Percentiles rank a stretch among this genome's conserved stretches.
Conservation (phyloP, 2,113 vertebrate species). For the Perca fluviatilis region DNA sequence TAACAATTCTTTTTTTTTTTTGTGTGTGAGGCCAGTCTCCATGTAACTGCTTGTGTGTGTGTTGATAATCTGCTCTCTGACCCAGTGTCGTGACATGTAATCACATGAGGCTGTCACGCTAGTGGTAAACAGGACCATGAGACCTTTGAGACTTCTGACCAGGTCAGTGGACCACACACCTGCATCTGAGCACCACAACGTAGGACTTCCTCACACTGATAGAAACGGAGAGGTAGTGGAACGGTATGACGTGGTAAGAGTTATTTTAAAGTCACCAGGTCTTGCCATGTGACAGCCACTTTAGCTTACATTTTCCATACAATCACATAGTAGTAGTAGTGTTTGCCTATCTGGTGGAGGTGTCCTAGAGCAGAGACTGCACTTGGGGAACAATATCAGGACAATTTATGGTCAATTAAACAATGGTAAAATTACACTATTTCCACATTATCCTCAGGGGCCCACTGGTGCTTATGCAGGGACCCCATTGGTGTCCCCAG, state of each 20-base stretch:
- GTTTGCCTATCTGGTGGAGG: not conserved
- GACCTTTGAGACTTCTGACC: constrained; percentile 34
- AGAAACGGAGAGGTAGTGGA: not conserved
- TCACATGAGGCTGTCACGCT: constrained; percentile 31
- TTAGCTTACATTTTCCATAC: not conserved
- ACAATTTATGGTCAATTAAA: constrained; percentile 22
- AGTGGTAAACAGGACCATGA: constrained; percentile 35
- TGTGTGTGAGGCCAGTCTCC: not conserved
- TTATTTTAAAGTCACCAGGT: not conserved
- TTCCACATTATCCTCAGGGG: constrained; percentile 17
- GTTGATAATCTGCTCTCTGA: constrained; percentile 38
- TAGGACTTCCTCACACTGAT: constrained; percentile 33
- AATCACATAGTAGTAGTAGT: not conserved
- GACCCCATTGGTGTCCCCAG: not conserved
- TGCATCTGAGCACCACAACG: not conserved
- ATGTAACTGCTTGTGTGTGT: not conserved
- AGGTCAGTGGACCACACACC: constrained; percentile 26
- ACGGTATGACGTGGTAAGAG: not conserved
- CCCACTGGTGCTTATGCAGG: constrained; percentile 3
- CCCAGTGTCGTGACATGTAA: constrained; percentile 53
- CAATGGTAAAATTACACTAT: not conserved
- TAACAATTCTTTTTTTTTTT: no score
- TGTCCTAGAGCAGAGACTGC: not conserved
- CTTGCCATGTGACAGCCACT: not conserved
- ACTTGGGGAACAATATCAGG: not conserved